Evolutionary conservation across 2,797 vertebrate genomes (phyloP).

Genomic region (Carapus acus): DNA sequence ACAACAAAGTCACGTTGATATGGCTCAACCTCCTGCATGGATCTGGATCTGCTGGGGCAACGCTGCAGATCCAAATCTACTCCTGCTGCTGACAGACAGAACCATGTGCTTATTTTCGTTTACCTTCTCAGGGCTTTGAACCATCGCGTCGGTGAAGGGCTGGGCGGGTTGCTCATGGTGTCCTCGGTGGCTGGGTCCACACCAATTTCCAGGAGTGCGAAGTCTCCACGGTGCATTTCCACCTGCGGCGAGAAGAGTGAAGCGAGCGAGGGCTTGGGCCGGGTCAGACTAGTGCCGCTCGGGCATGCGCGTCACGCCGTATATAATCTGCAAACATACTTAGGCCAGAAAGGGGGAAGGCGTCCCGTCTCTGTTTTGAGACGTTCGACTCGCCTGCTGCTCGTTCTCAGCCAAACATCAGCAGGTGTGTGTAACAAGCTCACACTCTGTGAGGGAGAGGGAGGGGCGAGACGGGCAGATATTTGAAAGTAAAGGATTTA

Average conservation of each 20-base stretch:
- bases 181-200: background rate
- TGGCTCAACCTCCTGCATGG: no score
- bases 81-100: no score
- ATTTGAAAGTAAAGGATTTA: slow-evolving; percentile 62
- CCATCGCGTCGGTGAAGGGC: slow-evolving; percentile 62
- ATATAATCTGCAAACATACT: slow-evolving; percentile 8
- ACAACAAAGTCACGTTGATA: no score
- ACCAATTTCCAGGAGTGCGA: background rate
- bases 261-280: background rate
- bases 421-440: slow-evolving; percentile 43
- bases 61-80: no score
- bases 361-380: background rate
- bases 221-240: slow-evolving; percentile 2
- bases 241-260: slow-evolving; percentile 1
- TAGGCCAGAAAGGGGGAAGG: background rate
- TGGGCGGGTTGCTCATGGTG: slow-evolving; percentile 54
- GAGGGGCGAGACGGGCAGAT: slow-evolving; percentile 15
- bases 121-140: slow-evolving; percentile 64
- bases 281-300: background rate
- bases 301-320: slow-evolving; percentile 17
- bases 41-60: no score
- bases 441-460: slow-evolving; percentile 1
- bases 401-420: slow-evolving; percentile 10
- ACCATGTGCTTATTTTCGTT: background rate
- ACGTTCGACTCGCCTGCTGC: background rate